Evolutionary conservation across 1,140 invertebrate species (phyloP).

Genomic region (Copidosoma floridanum): DNA sequence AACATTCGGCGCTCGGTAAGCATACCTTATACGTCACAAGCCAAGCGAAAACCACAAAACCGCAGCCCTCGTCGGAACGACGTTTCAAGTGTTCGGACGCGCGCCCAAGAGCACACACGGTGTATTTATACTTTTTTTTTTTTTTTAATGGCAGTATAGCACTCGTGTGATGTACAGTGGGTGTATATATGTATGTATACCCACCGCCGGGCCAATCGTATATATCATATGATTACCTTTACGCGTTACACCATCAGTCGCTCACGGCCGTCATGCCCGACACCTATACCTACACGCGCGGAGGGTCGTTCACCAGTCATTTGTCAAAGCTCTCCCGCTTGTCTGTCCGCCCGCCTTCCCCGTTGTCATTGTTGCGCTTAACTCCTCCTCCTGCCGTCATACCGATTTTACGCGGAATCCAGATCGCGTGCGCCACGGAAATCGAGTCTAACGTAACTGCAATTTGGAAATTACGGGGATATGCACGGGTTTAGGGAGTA

Average conservation of each 20-base stretch:
- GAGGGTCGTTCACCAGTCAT: constrained; percentile 48
- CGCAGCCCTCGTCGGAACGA: constrained; percentile 51
- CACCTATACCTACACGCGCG: no score
- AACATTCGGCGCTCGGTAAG: no score
- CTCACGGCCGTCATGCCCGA: constrained; percentile 32
- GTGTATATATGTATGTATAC: no score
- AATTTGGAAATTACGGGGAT: constrained; percentile 10
- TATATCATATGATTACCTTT: constrained; percentile 58
- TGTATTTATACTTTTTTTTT: no score
- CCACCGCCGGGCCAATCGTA: constrained; percentile 41
- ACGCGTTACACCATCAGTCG: constrained; percentile 44
- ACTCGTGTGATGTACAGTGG: no score
- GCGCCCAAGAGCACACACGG: no score
- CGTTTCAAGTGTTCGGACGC: no score
- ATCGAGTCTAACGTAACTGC: no score
- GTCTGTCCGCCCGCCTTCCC: constrained; percentile 14
- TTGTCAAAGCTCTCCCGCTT: constrained; percentile 45
- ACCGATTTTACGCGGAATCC: neutral
- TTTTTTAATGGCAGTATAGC: no score
- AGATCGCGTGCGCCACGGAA: constrained; percentile 1
- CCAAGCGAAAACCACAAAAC: constrained; percentile 54
- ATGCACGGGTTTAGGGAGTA: neutral
- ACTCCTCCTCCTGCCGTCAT: constrained; percentile 9
- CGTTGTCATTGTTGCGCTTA: constrained; percentile 13
- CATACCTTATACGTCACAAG: no score